phyloP scores from a whole-genome alignment of 2,113 vertebrate genomes.

The Passer domesticus region DNA sequence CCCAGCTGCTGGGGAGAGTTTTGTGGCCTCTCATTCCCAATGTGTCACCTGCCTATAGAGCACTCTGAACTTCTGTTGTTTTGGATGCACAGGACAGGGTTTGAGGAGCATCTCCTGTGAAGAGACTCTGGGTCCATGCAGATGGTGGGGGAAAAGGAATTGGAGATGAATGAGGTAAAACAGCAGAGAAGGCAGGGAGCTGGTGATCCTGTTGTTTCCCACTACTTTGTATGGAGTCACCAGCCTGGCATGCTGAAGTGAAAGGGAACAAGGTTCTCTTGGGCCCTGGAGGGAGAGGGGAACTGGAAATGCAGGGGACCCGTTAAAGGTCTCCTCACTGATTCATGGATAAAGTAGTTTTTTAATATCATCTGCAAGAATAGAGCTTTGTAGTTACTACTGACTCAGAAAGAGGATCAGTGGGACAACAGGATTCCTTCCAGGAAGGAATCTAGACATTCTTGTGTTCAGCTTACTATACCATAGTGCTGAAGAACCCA shows the following conservation, averaged over 20 bases:
- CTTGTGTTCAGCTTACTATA: neutral
- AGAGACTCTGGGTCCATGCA: neutral
- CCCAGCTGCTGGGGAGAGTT: neutral
- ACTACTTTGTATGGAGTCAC: neutral
- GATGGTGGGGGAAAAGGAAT: neutral
- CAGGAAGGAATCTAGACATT: neutral
- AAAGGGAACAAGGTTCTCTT: neutral
- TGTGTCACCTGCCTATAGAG: fast-evolving
- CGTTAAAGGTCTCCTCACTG: neutral
- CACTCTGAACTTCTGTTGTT: neutral
- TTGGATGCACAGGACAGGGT: neutral
- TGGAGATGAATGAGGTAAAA: neutral
- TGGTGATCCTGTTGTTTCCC: neutral
- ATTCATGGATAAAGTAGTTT: neutral
- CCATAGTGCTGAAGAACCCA: neutral
- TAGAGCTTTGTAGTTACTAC: neutral
- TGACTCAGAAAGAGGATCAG: neutral
- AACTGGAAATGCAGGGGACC: neutral
- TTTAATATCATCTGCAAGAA: neutral
- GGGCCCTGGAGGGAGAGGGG: neutral
- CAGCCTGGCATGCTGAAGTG: fast-evolving
- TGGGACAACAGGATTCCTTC: neutral
- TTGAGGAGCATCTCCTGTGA: neutral
- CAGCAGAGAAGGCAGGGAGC: neutral
- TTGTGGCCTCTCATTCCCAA: neutral